Evolutionary conservation across 2,113 vertebrate species (phyloP).

Genomic region (Caranx ignobilis): DNA sequence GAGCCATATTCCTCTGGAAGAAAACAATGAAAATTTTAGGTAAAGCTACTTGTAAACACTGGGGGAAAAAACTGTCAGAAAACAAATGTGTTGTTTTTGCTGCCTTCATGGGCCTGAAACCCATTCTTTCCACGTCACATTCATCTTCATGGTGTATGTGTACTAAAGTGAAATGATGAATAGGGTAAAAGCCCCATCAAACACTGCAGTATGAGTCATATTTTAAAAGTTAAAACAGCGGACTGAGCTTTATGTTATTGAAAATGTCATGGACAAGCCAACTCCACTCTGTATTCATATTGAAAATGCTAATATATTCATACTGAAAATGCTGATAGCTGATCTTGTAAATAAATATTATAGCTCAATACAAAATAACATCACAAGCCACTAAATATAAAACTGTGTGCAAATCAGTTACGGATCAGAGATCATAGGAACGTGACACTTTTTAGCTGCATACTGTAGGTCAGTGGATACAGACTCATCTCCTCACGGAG

Average conservation of each 20-base stretch:
- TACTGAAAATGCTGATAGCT: not conserved
- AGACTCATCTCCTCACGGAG: conserved; percentile 29
- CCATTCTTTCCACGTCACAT: not conserved
- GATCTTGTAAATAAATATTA: not conserved
- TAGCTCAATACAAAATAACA: not conserved
- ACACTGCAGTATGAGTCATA: conserved; percentile 17
- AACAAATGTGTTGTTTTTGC: not conserved
- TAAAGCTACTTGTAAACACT: not conserved
- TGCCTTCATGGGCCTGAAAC: not conserved
- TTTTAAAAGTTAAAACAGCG: not conserved
- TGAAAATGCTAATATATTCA: too few species aligned
- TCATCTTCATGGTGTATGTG: not conserved
- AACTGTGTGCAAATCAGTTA: not conserved
- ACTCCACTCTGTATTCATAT: too few species aligned
- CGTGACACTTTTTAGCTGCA: not conserved
- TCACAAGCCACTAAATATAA: not conserved
- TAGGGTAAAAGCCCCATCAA: not conserved
- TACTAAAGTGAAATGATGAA: not conserved
- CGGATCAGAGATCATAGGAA: not conserved
- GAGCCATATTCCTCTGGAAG: conserved; percentile 87
- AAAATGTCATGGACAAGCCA: too few species aligned
- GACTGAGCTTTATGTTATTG: not conserved
- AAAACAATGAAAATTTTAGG: conserved; percentile 35
- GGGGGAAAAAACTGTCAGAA: not conserved
- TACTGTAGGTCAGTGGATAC: conserved; percentile 23